These are phyloP conservation scores for Solen grandis DNA, from an alignment of 1,140 invertebrate species.

Conservation along the genomic window DNA sequence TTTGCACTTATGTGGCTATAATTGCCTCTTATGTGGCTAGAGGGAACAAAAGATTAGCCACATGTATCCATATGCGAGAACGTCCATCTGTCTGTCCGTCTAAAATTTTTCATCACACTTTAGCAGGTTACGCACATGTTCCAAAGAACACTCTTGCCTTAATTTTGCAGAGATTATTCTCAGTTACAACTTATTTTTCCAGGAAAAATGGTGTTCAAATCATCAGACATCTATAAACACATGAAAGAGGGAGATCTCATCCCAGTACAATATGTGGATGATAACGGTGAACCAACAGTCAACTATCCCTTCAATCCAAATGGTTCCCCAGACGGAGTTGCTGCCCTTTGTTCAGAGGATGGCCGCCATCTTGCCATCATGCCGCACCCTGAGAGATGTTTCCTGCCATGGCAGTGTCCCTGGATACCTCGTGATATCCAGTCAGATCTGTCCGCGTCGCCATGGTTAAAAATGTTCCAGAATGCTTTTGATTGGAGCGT, in stretches of 20 bases:
- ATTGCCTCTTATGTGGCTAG: too few species aligned
- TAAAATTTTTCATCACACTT: too few species aligned
- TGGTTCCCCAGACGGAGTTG: slow-evolving; percentile 89
- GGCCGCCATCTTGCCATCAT: slow-evolving; percentile 98
- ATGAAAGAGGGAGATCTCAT: slow-evolving; percentile 86
- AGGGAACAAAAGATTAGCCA: too few species aligned
- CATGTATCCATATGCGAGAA: too few species aligned
- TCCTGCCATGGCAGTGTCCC: slow-evolving; percentile 79
- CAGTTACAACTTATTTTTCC: too few species aligned
- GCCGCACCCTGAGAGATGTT: slow-evolving; percentile 96
- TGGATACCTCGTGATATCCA: slow-evolving; percentile 80
- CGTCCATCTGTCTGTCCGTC: too few species aligned
- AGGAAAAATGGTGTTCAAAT: slow-evolving; percentile 84
- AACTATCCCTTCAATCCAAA: slow-evolving; percentile 97
- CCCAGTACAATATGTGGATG: slow-evolving; percentile 92
- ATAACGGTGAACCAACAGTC: slow-evolving; percentile 88
- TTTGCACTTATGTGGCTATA: too few species aligned
- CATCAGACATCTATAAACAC: slow-evolving; percentile 82
- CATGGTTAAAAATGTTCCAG: slow-evolving; percentile 95
- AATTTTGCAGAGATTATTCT: too few species aligned
- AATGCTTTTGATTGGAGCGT: slow-evolving; percentile 93
- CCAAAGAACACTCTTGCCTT: too few species aligned
- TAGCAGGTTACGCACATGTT: too few species aligned
- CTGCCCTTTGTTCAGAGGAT: slow-evolving; percentile 92
- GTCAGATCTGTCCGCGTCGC: slow-evolving; percentile 84